Base-by-base conservation (phyloP, 2,113 vertebrate genomes). In the Coturnix japonica region DNA sequence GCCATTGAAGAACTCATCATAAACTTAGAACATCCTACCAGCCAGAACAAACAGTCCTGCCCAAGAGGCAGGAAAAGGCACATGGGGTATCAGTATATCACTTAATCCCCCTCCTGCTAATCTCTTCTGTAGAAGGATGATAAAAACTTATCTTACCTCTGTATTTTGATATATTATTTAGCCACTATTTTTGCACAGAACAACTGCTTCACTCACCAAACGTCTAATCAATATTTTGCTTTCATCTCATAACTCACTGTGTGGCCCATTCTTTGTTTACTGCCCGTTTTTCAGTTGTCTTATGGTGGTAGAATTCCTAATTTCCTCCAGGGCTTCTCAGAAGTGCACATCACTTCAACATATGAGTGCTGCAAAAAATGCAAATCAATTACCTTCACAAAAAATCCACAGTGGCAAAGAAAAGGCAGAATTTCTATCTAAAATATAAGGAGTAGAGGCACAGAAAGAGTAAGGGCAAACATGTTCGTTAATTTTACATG, bases 231-330 rank as follows among this genome's bases (percentile, higher is more conserved):
- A 59, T 90, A 86, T 22, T 84, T 86, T 72, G 65, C n/a, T 90
- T 94, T 90, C 72, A 71, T 53, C 80, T 95, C 75, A 30, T 81
- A 87, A 91, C 44, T 95, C 76, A 83, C 16, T 61, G 16, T 72
- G 76, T 63, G 70, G 41, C 39, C 80, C 56, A 11, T 67, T 53
- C 51, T 89, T 93, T 89, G 44, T 88, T 95, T 85, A 81, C 49
- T 75, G 28, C 11, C 81, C 76, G 30, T 86, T 84, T 78, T 81
- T 91, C 80, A 86, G 13, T 22, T 61, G 57, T 30, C 14, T 88
- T 89, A 61, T 59, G 63, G 65, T 18, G 63, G 54, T 13, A 94
- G 73, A 90, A 94, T 81, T 86, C 93, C 61, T 88, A 53, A 86
- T 86, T 90, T 88, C 44, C 63, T 84, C 66, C 44, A 79, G 39